These are phyloP conservation scores for Schizopygopsis malacanthus DNA, from an alignment of 2,797 vertebrate genomes.

Conservation along the genomic window DNA sequence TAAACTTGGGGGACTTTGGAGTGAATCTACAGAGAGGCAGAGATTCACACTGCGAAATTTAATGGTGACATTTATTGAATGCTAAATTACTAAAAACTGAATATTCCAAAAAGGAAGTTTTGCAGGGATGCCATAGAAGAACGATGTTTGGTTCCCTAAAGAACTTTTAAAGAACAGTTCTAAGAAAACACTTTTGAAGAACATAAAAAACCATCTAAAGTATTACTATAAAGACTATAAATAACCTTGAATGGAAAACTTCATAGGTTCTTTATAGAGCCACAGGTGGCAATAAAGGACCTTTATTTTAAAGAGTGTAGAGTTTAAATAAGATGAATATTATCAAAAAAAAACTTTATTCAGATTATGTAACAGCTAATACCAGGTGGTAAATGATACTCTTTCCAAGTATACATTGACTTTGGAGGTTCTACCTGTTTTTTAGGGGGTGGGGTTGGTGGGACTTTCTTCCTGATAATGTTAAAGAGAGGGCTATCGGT, in stretches of 20 bases:
- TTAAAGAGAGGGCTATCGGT: constrained; percentile 75
- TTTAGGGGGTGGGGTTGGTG: constrained; percentile 79
- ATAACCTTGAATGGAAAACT: not conserved
- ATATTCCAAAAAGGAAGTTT: not conserved
- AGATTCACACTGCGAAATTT: not conserved
- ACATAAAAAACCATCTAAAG: not conserved
- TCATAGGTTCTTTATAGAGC: not conserved
- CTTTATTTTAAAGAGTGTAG: too few relatives aligned
- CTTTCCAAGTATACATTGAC: constrained; percentile 36
- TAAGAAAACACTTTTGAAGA: not conserved
- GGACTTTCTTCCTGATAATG: constrained; percentile 76
- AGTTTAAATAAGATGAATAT: not conserved
- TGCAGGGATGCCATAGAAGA: not conserved
- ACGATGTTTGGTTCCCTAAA: not conserved
- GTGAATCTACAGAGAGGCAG: not conserved
- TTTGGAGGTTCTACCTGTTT: constrained; percentile 84
- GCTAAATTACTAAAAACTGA: not conserved
- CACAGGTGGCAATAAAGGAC: not conserved
- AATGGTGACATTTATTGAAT: not conserved
- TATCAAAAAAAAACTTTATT: not conserved
- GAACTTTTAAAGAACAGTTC: not conserved
- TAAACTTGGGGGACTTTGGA: not conserved
- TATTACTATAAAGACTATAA: not conserved
- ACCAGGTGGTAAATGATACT: not conserved
- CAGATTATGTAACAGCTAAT: not conserved